These are phyloP conservation scores for Masnerella sp. DNA, from an alignment of 2,888 invertebrate genomes.

Conservation along the genomic window DNA sequence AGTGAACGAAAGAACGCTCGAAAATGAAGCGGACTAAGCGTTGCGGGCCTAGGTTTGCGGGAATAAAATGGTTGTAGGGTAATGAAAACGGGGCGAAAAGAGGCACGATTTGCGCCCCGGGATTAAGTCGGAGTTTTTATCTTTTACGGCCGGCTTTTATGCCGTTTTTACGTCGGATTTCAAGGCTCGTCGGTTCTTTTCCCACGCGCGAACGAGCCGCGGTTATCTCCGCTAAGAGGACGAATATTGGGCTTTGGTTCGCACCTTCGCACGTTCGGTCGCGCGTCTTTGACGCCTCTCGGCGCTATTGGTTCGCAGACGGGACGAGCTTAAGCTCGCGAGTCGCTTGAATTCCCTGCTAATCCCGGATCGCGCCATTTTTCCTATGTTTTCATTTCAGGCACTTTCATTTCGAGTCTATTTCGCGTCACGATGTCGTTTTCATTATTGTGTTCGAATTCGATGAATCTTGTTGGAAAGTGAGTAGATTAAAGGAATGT, in stretches of 20 bases:
- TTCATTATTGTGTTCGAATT: no score
- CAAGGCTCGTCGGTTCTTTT: constrained; percentile 49
- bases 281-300: constrained; percentile 27
- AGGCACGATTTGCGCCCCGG: constrained; percentile 69
- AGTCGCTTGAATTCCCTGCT: no score
- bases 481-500: no score
- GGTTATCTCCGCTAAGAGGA: constrained; percentile 48
- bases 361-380: no score
- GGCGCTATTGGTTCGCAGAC: not conserved
- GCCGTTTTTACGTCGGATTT: constrained; percentile 67
- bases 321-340: not conserved
- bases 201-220: constrained; percentile 42
- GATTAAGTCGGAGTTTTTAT: constrained; percentile 70
- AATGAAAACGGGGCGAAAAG: constrained; percentile 68
- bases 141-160: constrained; percentile 67
- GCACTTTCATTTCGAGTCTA: no score
- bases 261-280: constrained; percentile 36
- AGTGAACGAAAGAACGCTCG: constrained; percentile 50
- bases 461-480: no score
- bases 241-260: constrained; percentile 51
- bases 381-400: no score
- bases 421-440: no score
- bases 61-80: constrained; percentile 60
- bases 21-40: constrained; percentile 42
- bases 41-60: no score